Conservation (phyloP, 1,140 invertebrate genomes). For the Colletes latitarsis region DNA sequence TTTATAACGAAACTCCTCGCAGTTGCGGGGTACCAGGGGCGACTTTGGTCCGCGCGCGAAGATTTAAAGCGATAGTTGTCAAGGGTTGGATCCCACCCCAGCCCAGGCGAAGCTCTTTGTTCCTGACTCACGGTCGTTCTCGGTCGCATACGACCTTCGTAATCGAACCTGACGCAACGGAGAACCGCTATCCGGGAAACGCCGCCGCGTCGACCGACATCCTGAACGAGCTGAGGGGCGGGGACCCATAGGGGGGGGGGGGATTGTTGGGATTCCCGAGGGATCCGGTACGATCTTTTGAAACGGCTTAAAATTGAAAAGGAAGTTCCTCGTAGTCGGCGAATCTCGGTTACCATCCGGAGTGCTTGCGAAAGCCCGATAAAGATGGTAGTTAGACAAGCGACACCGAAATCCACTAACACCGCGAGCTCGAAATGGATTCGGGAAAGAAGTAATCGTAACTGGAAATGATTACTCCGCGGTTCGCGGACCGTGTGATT, state of each 20-base stretch:
- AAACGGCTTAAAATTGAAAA: slow-evolving; percentile 38
- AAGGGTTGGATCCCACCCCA: neutral
- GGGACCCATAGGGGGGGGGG: neutral
- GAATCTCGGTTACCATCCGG: slow-evolving; percentile 9
- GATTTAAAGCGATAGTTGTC: slow-evolving; percentile 75
- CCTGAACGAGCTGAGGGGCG: neutral
- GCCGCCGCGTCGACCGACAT: neutral
- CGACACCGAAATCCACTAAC: slow-evolving; percentile 2
- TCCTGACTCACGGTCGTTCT: slow-evolving; percentile 15
- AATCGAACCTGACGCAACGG: slow-evolving; percentile 43
- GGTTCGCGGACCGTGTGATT: neutral
- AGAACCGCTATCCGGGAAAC: slow-evolving; percentile 38
- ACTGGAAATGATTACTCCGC: slow-evolving; percentile 1
- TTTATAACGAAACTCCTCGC: slow-evolving; percentile 72
- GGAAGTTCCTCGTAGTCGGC: neutral
- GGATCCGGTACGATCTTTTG: slow-evolving; percentile 17
- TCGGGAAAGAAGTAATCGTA: neutral
- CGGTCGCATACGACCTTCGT: slow-evolving; percentile 2
- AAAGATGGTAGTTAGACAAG: slow-evolving; percentile 22
- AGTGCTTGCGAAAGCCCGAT: neutral
- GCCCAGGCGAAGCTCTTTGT: slow-evolving; percentile 9
- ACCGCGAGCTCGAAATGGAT: neutral
- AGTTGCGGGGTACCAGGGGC: slow-evolving; percentile 21
- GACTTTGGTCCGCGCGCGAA: slow-evolving; percentile 63
- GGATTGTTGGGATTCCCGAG: slow-evolving; percentile 1